A percentile compares a stretch with the other conserved stretches of the same genome.
Conservation (phyloP, 2,797 vertebrate species). For the Phyllotis vaccarum region DNA sequence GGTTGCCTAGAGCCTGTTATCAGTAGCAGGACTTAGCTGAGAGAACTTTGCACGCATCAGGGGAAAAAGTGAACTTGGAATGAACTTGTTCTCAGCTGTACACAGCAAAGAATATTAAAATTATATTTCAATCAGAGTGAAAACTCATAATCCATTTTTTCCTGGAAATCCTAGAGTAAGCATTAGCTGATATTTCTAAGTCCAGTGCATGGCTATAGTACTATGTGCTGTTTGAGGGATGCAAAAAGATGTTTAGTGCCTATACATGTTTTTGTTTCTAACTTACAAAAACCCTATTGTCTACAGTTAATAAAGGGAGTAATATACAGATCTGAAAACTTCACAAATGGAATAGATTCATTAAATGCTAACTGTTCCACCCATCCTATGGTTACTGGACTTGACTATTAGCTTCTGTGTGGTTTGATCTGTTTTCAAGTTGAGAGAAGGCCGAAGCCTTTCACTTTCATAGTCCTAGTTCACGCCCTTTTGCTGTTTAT, state of each 20-base stretch:
- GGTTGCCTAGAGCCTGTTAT: neutral
- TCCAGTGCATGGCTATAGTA: neutral
- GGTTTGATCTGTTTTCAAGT: neutral
- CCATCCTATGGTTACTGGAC: neutral
- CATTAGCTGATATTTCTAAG: neutral
- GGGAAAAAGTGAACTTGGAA: slow-evolving; percentile 43
- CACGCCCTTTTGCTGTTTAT: neutral
- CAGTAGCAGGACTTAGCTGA: neutral
- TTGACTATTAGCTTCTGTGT: neutral
- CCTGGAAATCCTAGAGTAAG: slow-evolving; percentile 32
- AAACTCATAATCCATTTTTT: neutral
- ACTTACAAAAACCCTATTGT: neutral
- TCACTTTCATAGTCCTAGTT: neutral
- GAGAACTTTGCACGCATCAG: neutral
- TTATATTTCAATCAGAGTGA: slow-evolving; percentile 56
- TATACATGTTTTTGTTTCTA: neutral
- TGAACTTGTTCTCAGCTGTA: slow-evolving; percentile 50
- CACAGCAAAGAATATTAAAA: slow-evolving; percentile 37
- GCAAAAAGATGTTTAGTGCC: neutral
- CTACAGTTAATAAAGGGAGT: neutral
- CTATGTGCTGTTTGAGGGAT: neutral
- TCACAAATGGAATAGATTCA: neutral
- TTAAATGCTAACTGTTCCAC: neutral
- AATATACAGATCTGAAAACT: neutral
- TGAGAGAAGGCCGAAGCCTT: neutral